Base-by-base conservation (phyloP, 2,888 invertebrate species). In the Boloria selene region DNA sequence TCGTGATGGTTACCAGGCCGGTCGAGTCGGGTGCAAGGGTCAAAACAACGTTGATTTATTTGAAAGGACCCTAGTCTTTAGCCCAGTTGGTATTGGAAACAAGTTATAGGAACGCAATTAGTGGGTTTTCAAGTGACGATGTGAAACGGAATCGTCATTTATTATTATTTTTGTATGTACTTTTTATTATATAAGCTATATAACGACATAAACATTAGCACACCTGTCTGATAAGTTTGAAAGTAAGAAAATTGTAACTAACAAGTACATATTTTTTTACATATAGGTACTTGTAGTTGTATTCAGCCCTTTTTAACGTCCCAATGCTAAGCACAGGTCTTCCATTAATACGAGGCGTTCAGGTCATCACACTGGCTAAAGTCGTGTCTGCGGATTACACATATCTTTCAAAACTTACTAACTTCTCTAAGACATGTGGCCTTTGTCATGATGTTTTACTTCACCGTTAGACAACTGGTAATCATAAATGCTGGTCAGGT, bases 11-110 rank as follows among this genome's bases (percentile, higher is more conserved):
- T 86, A 85, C 31, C 76, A 79, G 79, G 64, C 77, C 75, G 73
- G 75, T 76, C 70, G 49, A 38, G 69, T 74, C 71, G 72, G 86
- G 86, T 82, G 49, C 81, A 78, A 67, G 78, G 87, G 87, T 87
- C 85, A 87, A 85, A 80, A 79, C 79, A 82, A 80, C 75, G 83
- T 83, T 84, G 85, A 85, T 85, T 86, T 84, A 86, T 86, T 77
- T 78, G 75, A 26, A 50, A 14, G 59, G 31, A 18, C 59, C 59
- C 49, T n/a, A 45, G 56, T 45, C 56, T 44, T 14, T 14, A 22
- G 17, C 17, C 14, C 17, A 16, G 49, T 17, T 38, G 17, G 47
- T 31, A 70, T 63, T 22, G 54, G 64, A 63, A 73, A 73, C 73
- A 60, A 61, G 72, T 74, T 74, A 70, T 72, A 72, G 71, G 63